These are phyloP conservation scores for Eubasilissa splendida DNA, from an alignment of 2,888 invertebrate genomes.

Conservation along the genomic window DNA sequence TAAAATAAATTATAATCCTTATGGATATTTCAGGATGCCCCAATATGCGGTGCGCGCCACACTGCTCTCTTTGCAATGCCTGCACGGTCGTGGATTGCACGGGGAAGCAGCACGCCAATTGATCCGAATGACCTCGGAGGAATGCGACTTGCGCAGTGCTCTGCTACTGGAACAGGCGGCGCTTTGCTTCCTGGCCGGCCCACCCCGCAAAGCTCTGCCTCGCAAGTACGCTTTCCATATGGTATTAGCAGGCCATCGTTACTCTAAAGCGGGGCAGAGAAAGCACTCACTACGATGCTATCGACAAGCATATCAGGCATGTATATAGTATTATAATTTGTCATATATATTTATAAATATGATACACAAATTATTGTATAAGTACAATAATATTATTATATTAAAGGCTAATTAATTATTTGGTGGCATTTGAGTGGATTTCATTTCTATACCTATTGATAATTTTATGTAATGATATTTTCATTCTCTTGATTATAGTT, in stretches of 20 bases:
- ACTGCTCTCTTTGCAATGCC: constrained; percentile 88
- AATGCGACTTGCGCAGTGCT: constrained; percentile 96
- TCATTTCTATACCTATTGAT: too few species aligned
- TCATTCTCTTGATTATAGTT: neutral
- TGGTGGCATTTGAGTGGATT: too few species aligned
- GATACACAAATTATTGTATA: too few species aligned
- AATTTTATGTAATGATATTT: neutral
- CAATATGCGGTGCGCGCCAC: constrained; percentile 95
- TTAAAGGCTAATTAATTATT: too few species aligned
- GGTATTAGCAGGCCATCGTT: constrained; percentile 96
- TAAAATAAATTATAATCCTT: neutral
- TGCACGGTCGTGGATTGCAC: constrained; percentile 83
- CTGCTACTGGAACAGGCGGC: constrained; percentile 96
- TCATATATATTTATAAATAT: neutral
- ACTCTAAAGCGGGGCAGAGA: constrained; percentile 92
- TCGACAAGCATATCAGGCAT: constrained; percentile 90
- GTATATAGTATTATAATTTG: neutral
- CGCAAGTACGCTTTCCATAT: constrained; percentile 97
- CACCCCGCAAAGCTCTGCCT: constrained; percentile 80
- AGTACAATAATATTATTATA: too few species aligned
- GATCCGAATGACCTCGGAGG: constrained; percentile 96
- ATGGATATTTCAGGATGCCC: constrained; percentile 77
- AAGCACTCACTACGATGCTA: constrained; percentile 95
- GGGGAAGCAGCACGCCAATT: constrained; percentile 96
- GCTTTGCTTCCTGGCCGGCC: constrained; percentile 84